A percentile compares a stretch with the other conserved stretches of the same genome.
phyloP scores from a whole-genome alignment of 2,797 vertebrate species.

The Poeciliopsis gracilis region DNA sequence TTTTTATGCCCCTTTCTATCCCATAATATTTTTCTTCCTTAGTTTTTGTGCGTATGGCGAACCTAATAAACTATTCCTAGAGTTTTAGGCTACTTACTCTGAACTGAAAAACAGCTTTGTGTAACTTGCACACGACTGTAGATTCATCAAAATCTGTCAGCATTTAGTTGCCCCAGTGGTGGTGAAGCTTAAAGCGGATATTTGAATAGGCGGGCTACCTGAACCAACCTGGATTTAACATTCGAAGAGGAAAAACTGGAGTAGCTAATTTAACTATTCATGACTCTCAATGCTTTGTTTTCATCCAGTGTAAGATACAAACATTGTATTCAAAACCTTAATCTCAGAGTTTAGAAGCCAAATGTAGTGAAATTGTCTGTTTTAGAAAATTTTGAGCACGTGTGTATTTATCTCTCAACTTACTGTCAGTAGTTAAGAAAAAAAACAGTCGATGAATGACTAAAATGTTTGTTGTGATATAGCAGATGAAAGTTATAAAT shows the following conservation, averaged over 20 bases:
- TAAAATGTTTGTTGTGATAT: neutral
- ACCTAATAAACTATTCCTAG: conserved; percentile 2
- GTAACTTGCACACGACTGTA: neutral
- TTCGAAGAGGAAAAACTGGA: neutral
- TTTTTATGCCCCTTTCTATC: conserved; percentile 3
- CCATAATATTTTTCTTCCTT: neutral
- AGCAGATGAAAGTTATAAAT: neutral
- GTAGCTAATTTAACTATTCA: neutral
- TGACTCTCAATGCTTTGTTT: neutral
- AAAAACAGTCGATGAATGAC: neutral
- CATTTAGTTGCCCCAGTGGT: neutral
- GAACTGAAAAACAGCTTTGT: neutral
- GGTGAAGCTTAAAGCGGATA: neutral
- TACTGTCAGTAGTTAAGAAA: neutral
- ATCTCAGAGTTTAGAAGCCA: neutral
- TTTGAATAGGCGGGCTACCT: neutral
- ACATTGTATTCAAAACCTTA: neutral
- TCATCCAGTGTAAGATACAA: neutral
- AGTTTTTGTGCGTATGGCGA: neutral
- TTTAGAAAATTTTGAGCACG: neutral
- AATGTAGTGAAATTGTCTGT: neutral
- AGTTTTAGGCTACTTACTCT: neutral
- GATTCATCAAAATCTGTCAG: conserved; percentile 2
- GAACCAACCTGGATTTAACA: neutral
- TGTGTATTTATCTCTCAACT: neutral